These are phyloP conservation scores for Lepetodrilus schrolli DNA, from an alignment of 2,888 invertebrate genomes.

Conservation along the genomic window DNA sequence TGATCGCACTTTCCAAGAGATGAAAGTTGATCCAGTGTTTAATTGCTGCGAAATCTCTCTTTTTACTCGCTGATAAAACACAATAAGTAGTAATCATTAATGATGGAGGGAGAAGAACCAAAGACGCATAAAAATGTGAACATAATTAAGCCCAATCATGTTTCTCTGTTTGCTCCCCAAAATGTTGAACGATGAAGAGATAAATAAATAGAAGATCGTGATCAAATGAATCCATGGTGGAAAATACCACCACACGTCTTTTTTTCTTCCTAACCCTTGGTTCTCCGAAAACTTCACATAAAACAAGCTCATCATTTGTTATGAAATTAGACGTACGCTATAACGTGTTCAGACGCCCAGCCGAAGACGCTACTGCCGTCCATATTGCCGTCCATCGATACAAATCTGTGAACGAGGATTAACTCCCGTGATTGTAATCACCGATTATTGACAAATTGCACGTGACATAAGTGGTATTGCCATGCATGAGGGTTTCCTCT, in stretches of 20 bases:
- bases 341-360: neutral
- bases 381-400: neutral
- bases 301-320: too few species aligned
- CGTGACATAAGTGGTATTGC: neutral
- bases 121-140: constrained; percentile 11
- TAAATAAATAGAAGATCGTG: constrained; percentile 21
- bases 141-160: constrained; percentile 6
- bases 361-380: neutral
- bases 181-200: constrained; percentile 13
- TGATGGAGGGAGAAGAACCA: constrained; percentile 15
- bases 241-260: too few species aligned
- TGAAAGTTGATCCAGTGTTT: constrained; percentile 30
- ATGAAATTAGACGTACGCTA: neutral
- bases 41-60: constrained; percentile 20
- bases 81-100: constrained; percentile 26
- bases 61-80: neutral
- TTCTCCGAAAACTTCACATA: too few species aligned
- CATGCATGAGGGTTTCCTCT: constrained; percentile 8
- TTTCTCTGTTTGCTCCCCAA: neutral
- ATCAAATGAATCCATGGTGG: too few species aligned
- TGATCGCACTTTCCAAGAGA: constrained; percentile 2
- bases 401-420: neutral
- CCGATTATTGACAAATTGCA: constrained; percentile 21
- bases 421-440: neutral
- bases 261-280: too few species aligned